Evolutionary conservation across 2,113 vertebrate species (phyloP), one percentile per base, ranked within the genome.

Genomic region (Caretta caretta): DNA sequence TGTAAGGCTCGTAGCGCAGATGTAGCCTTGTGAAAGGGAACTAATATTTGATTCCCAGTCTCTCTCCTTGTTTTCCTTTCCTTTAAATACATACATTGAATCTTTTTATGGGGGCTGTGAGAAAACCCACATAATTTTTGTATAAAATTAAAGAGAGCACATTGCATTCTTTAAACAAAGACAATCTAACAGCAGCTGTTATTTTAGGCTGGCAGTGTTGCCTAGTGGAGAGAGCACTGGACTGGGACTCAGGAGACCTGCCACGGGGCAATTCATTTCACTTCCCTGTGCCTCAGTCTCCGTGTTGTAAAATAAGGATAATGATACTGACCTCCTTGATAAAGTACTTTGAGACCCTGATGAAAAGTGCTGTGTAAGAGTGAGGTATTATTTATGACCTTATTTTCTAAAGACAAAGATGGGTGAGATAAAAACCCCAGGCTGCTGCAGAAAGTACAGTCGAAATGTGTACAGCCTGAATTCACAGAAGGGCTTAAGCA

Each of bases 331-430:
- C n/a, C n/a, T 38, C 35, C 20, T 84, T 94, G 83, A 85, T 72
- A 48, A 87, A 84, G 87, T 57, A 80, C 93, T 94, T 95, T 90
- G 49, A 89, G 83, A 53, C 80, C 57, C 24, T 84, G 46, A 56
- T 76, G 50, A 95, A 95, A 95, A 13, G 27, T 1, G 0, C 80
- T 83, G 9, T 82, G 53, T 95, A 91, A 95, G 90, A 94, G 22
- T 2, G 38, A 56, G 62, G 20, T 2, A 12, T 89, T 54, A 92
- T 90, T 93, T 88, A 1, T 0, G 86, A 1, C 0, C 1, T 94
- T 91, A 79, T 8, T 22, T 92, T 93, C 80, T 82, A 62, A 94
- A 97, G 76, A 65, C 93, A 86, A 84, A 91, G n/a, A 8, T 84
- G 92, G 31, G 51, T 25, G 50, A n/a, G 31, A 78, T 86, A 83